phyloP scores from a whole-genome alignment of 2,797 vertebrate species.

The Antennarius maculatus region DNA sequence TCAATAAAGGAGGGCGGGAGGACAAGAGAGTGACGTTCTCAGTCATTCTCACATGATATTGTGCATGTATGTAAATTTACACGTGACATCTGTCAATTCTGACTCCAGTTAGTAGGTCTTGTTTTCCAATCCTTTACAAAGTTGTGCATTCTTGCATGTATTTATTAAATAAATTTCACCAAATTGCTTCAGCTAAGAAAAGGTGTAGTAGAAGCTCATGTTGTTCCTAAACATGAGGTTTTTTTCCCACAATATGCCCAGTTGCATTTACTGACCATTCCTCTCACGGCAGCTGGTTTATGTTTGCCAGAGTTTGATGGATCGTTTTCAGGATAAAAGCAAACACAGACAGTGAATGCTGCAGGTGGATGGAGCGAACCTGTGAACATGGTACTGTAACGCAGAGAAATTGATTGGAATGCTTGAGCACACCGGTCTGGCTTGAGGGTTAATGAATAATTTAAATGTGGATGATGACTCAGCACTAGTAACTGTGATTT shows the following conservation, averaged over 20 bases:
- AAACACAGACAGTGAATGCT: conserved; percentile 62
- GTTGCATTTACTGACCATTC: conserved; percentile 33
- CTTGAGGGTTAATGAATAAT: conserved; percentile 78
- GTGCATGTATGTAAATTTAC: conserved; percentile 47
- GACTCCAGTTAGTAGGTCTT: conserved; percentile 29
- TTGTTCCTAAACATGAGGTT: conserved; percentile 1
- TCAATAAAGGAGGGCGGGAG: conserved; percentile 18
- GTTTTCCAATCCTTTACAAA: conserved; percentile 10
- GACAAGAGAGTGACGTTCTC: conserved; percentile 20
- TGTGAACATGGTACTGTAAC: conserved; percentile 39
- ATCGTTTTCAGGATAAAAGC: conserved; percentile 50
- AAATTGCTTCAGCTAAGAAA: neutral
- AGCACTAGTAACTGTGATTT: conserved; percentile 39
- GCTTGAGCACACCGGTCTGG: conserved; percentile 30
- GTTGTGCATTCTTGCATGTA: neutral
- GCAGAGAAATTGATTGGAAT: conserved; percentile 71
- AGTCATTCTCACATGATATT: conserved; percentile 21
- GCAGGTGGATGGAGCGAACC: conserved; percentile 28
- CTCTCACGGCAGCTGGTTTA: conserved; percentile 20
- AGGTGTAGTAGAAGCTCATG: neutral
- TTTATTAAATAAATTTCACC: neutral
- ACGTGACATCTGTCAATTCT: conserved; percentile 44
- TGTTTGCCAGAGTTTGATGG: conserved; percentile 58
- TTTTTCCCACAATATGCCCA: conserved; percentile 7
- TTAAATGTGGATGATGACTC: conserved; percentile 78